These are phyloP conservation scores for Numenius phaeopus DNA, from an alignment of 2,797 vertebrate species.

Conservation along the genomic window DNA sequence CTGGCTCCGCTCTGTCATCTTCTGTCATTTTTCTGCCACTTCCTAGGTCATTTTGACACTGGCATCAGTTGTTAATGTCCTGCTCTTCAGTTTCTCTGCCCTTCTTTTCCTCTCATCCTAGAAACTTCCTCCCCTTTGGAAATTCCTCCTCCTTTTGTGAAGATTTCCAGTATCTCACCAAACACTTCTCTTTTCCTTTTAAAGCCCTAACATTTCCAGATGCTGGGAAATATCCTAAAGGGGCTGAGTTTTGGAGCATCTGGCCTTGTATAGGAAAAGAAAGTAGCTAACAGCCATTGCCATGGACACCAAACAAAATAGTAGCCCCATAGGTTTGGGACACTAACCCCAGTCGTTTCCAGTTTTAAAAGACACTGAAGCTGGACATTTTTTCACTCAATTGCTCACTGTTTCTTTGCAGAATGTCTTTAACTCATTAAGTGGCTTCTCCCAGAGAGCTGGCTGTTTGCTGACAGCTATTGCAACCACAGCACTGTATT, in stretches of 20 bases:
- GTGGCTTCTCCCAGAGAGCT: not conserved
- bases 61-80: not conserved
- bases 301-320: not conserved
- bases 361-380: not conserved
- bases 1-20: not conserved
- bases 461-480: not conserved
- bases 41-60: not conserved
- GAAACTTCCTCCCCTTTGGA: not conserved
- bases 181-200: not conserved
- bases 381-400: not conserved
- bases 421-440: not conserved
- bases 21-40: not conserved
- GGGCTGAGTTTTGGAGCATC: not conserved
- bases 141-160: not conserved
- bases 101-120: not conserved
- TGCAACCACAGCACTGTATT: not conserved
- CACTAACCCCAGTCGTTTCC: not conserved
- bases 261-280: not conserved
- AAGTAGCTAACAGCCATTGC: not conserved
- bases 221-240: not conserved
- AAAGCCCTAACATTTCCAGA: conserved; percentile 2
- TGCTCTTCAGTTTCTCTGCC: not conserved
- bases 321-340: not conserved
- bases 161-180: not conserved
- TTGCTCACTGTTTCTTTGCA: not conserved